Evolutionary conservation across 1,140 invertebrate genomes (phyloP), one percentile per base, ranked within the genome.

Genomic region (Scylla paramamosain): DNA sequence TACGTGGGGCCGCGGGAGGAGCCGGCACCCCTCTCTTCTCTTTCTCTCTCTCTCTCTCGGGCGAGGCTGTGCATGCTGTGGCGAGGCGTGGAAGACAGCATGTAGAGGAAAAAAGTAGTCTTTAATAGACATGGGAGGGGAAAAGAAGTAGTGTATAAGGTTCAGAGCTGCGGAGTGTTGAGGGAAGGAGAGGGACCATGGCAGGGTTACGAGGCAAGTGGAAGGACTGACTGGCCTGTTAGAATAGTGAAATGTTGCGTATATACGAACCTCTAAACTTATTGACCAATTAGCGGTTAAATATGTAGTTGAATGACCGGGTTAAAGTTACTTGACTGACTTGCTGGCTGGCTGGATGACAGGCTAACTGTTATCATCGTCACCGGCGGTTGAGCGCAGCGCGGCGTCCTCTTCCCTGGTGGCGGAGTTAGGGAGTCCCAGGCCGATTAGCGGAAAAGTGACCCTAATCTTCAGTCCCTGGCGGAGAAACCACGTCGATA

Each of bases 181-280:
- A 12, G 16, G 52, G 52, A 59, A 59, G 52, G 16, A 12, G 52
- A 59, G 10, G 67, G 20, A 77, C 2, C 67, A 12, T 77, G 67
- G 67, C 20, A 77, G 67, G 8, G 67, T 77, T 77, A 77, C 67
- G 67, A 77, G 67, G 67, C 67, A 59, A 12, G 20, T 77, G 12
- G 67, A 20, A 3, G 67, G 16, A 77, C 67, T 59, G 52, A 77
- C 67, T 77, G 16, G 20, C 67, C 20, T 77, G 16, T n/a, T 77
- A n/a, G 67, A n/a, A 77, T 7, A 77, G 67, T 77, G 67, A 77
- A 77, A 77, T 77, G 67, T 77, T 77, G 67, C 67, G 67, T 77
- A 77, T 77, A 20, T 77, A 77, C 67, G 67, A n/a, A 77, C 0
- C 67, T n/a, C 8, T 20, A n/a, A 77, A 77, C 67, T 77, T 77